Evolutionary conservation across 2,113 vertebrate genomes (phyloP), one percentile per base, ranked within the genome.

Genomic region (Zosterops japonicus): DNA sequence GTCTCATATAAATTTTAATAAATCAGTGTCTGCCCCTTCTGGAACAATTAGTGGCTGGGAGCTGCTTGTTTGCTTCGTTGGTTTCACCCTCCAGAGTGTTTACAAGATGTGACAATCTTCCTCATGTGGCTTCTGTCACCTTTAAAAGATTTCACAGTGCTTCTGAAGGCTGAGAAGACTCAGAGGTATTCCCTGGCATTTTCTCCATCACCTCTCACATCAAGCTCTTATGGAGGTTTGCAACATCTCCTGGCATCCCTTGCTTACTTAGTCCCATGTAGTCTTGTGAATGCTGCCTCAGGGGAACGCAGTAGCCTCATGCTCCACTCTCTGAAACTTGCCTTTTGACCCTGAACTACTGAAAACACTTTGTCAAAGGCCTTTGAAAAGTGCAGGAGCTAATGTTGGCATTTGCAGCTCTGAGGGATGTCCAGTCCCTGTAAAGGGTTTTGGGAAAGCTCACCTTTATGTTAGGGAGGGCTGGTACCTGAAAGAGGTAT

Each of bases 141-240:
- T 49, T 46, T 49, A 46, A 63, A 87, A 87, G 65, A 39, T 87
- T 75, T 68, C 13, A 6, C 29, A 42, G 2, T 5, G 4, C 36
- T 78, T 81, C 52, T 60, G 57, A 55, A 74, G 60, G 35, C 47
- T 70, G 41, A 39, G n/a, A 23, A 52, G 11, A 41, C n/a, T 74
- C 50, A 29, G 17, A n/a, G 0, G 0, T 50, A 14, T 75, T 67
- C 35, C 12, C 11, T 68, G 77, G 24, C 49, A 64, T 55, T 93
- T 64, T 78, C 27, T 78, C 7, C 36, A 29, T 56, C 16, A 24
- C 44, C 0, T 0, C 27, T 56, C 16, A 24, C 44, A 0, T 0
- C 27, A 77, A 91, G 44, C 28, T 39, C 52, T 44, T 11, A 7
- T 56, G 36, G 47, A 59, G 39, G 11, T 87, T 83, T 70, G 11